These are phyloP conservation scores for Oscheius myriophilus DNA, from an alignment of 2,888 invertebrate genomes.

Conservation along the genomic window DNA sequence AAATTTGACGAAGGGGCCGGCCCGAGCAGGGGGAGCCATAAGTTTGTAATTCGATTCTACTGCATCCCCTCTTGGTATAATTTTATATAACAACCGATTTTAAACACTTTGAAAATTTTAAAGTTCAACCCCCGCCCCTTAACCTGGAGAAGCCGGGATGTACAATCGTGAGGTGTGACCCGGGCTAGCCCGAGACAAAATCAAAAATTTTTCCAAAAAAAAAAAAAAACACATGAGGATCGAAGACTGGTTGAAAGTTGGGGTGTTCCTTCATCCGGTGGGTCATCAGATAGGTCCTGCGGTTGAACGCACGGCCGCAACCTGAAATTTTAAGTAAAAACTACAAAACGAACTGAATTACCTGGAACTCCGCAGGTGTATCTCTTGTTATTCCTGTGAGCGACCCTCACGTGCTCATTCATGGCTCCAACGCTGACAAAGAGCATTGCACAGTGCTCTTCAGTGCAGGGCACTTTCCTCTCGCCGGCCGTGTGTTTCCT, in stretches of 20 bases:
- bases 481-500: conserved; percentile 54
- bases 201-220: background rate
- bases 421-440: conserved; percentile 51
- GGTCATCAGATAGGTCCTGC: conserved; percentile 37
- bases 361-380: conserved; percentile 37
- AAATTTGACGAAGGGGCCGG: too few species aligned
- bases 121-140: too few species aligned
- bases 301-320: conserved; percentile 33
- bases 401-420: conserved; percentile 60
- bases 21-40: too few species aligned
- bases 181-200: too few species aligned
- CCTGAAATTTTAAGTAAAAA: conserved; percentile 8
- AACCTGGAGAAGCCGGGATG: too few species aligned
- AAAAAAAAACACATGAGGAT: conserved; percentile 24
- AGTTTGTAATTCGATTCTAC: too few species aligned
- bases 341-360: too few species aligned
- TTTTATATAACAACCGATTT: too few species aligned
- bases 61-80: too few species aligned
- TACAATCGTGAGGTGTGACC: too few species aligned
- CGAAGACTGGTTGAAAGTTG: conserved; percentile 22
- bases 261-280: conserved; percentile 36
- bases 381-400: conserved; percentile 53
- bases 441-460: conserved; percentile 49
- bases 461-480: conserved; percentile 49
- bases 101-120: too few species aligned